These are phyloP conservation scores for Abrostola tripartita DNA, from an alignment of 2,888 invertebrate species.

Conservation along the genomic window DNA sequence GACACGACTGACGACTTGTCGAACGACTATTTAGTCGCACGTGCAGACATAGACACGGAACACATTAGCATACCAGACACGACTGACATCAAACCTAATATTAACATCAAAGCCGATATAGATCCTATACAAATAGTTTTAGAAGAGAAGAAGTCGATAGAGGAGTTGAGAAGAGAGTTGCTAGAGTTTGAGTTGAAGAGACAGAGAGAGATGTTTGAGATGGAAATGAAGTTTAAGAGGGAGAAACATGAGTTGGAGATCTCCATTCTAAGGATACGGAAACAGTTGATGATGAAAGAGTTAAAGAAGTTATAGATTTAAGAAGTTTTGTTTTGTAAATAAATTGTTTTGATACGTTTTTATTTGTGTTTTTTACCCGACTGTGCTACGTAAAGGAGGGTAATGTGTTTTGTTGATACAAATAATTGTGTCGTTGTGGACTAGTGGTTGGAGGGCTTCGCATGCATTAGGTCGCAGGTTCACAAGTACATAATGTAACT, in stretches of 20 bases:
- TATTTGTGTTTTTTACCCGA: no score
- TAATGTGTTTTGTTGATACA: no score
- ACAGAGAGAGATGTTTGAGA: slow-evolving; percentile 55
- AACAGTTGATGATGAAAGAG: slow-evolving; percentile 51
- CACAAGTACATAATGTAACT: no score
- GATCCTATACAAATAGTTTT: slow-evolving; percentile 43
- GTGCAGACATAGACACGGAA: slow-evolving; percentile 26
- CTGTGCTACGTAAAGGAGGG: no score
- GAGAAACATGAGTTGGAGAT: slow-evolving; percentile 58
- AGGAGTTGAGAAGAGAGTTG: slow-evolving; percentile 52
- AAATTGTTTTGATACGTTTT: no score
- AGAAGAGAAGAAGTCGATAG: slow-evolving; percentile 37
- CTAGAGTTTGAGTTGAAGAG: slow-evolving; percentile 55
- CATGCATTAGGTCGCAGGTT: no score
- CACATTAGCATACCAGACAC: slow-evolving; percentile 33
- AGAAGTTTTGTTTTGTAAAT: background rate
- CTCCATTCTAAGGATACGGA: slow-evolving; percentile 51
- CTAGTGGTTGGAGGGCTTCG: no score
- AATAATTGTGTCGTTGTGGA: no score
- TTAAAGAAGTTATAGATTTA: slow-evolving; percentile 45
- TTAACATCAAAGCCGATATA: slow-evolving; percentile 15
- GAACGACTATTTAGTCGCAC: slow-evolving; percentile 20
- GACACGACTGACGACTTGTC: slow-evolving; percentile 25
- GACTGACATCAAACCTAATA: slow-evolving; percentile 43
- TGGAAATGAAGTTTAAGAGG: slow-evolving; percentile 51